phyloP scores from a whole-genome alignment of 1,140 invertebrate species.

The Formica exsecta region DNA sequence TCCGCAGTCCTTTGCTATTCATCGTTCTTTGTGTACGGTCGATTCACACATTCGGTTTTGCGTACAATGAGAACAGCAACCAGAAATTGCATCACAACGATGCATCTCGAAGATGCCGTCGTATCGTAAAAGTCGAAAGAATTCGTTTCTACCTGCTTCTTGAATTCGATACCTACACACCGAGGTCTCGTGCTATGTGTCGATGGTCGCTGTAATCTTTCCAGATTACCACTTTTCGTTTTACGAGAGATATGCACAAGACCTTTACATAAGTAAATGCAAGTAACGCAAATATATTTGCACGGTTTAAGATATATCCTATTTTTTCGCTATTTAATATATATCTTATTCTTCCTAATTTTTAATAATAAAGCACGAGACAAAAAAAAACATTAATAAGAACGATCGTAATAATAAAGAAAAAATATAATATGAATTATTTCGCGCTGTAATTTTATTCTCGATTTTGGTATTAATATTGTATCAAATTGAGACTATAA shows the following conservation, averaged over 20 bases:
- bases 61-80: constrained; percentile 75
- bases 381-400: background rate
- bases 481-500: constrained; percentile 5
- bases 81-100: constrained; percentile 54
- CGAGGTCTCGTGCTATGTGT: background rate
- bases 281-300: background rate
- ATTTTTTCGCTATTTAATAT: no score
- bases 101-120: background rate
- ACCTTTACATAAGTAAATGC: background rate
- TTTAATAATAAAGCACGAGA: background rate
- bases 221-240: background rate
- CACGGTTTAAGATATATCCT: no score
- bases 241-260: background rate
- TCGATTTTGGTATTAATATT: background rate
- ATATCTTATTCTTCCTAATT: no score
- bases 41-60: constrained; percentile 69
- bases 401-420: background rate
- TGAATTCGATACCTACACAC: background rate
- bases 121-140: constrained; percentile 1
- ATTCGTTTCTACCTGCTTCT: constrained; percentile 6
- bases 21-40: constrained; percentile 29
- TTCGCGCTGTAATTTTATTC: background rate
- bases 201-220: constrained; percentile 3
- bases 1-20: constrained; percentile 20
- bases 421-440: background rate